These are phyloP conservation scores for Sphecodes monilicornis DNA, from an alignment of 2,888 invertebrate genomes.

Conservation along the genomic window DNA sequence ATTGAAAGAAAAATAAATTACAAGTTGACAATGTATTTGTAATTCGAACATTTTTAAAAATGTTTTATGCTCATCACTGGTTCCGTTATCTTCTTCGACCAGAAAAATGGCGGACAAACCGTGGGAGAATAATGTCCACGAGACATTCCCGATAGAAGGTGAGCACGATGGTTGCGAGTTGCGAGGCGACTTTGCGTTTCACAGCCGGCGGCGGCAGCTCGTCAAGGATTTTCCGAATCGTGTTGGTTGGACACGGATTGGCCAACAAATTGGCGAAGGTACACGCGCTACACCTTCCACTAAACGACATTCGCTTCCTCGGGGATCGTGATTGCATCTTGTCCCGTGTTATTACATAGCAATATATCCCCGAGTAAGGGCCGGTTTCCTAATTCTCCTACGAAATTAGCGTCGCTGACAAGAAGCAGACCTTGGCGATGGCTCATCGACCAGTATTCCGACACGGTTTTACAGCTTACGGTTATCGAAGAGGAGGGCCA, in stretches of 20 bases:
- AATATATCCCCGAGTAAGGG: constrained; percentile 15
- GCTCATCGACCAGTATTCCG: constrained; percentile 39
- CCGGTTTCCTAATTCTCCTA: constrained; percentile 45
- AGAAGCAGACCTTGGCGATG: constrained; percentile 48
- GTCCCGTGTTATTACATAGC: constrained; percentile 31
- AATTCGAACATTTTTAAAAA: background rate
- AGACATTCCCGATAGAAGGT: background rate
- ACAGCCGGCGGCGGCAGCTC: background rate
- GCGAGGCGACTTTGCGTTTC: background rate
- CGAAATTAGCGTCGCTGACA: constrained; percentile 56
- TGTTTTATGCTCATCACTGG: background rate
- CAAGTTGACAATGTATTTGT: background rate
- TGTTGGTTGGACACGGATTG: background rate
- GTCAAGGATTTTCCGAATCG: constrained; percentile 5
- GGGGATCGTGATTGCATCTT: constrained; percentile 5
- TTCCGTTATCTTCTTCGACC: background rate
- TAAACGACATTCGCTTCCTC: constrained; percentile 8
- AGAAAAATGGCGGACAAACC: background rate
- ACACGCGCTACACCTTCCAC: constrained; percentile 6
- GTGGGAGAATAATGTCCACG: background rate
- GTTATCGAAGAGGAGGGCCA: constrained; percentile 63
- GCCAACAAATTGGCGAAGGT: background rate
- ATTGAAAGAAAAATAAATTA: background rate
- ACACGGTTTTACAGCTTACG: constrained; percentile 70
- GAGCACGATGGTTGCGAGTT: background rate